Evolutionary conservation across 1,140 invertebrate species (phyloP).

Genomic region (Amphibalanus amphitrite): DNA sequence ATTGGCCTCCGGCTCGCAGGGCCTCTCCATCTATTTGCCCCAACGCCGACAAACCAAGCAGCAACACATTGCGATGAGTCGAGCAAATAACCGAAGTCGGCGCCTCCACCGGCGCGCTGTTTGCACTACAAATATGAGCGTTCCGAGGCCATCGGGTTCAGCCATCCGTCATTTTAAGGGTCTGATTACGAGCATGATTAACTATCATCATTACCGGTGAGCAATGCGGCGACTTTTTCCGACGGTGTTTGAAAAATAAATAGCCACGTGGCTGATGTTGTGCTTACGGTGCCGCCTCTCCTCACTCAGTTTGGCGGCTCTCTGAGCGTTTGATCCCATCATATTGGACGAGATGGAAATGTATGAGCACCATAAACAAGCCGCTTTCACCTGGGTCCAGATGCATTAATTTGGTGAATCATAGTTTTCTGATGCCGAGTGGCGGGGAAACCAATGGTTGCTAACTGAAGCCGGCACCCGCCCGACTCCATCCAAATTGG

Average conservation of each 20-base stretch:
- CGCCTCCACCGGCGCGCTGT: background rate
- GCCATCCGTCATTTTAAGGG: background rate
- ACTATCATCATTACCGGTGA: background rate
- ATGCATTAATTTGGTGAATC: too few relatives aligned
- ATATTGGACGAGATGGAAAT: too few relatives aligned
- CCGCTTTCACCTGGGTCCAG: too few relatives aligned
- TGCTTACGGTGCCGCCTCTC: background rate
- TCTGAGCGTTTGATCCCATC: background rate
- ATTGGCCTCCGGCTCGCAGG: too few relatives aligned
- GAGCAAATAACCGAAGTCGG: background rate
- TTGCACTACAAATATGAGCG: background rate
- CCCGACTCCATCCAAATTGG: too few relatives aligned
- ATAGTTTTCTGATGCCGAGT: too few relatives aligned
- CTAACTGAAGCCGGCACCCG: too few relatives aligned
- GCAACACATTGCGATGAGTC: background rate
- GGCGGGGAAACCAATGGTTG: too few relatives aligned
- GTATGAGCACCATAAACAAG: too few relatives aligned
- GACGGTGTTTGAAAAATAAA: background rate
- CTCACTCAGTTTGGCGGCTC: background rate
- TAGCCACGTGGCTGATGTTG: background rate
- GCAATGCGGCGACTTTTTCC: background rate
- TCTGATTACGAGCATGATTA: background rate
- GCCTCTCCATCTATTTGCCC: too few relatives aligned
- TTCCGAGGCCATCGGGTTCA: background rate
- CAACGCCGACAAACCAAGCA: background rate